These are phyloP conservation scores for Glomeris maerens DNA, from an alignment of 1,140 invertebrate species.

Conservation along the genomic window DNA sequence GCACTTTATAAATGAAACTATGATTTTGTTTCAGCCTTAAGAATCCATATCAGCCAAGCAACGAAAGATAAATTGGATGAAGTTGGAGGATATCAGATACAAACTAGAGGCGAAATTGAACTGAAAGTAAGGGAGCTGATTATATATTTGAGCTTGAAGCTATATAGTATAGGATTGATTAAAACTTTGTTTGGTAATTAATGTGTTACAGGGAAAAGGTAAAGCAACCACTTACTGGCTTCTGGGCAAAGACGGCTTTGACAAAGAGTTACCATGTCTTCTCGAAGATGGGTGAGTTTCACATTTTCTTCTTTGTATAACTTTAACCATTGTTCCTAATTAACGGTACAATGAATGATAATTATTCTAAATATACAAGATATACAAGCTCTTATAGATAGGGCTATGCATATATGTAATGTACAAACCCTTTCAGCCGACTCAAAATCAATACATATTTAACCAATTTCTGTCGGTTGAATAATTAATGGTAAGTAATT, in stretches of 20 bases:
- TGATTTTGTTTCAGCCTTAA: slow-evolving; percentile 42
- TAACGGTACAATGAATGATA: too few species aligned
- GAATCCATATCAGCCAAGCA: slow-evolving; percentile 62
- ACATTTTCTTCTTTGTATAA: background rate
- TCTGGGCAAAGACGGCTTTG: slow-evolving; percentile 70
- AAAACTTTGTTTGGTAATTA: background rate
- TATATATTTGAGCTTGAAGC: background rate
- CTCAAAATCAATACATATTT: too few species aligned
- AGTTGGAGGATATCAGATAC: slow-evolving; percentile 61
- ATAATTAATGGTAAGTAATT: too few species aligned
- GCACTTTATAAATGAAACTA: too few species aligned
- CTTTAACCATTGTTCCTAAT: too few species aligned
- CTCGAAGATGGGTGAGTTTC: slow-evolving; percentile 54
- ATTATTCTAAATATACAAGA: too few species aligned
- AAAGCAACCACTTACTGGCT: slow-evolving; percentile 82
- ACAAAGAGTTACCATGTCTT: slow-evolving; percentile 63
- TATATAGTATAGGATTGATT: background rate
- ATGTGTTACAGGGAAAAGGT: slow-evolving; percentile 50
- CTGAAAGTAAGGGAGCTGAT: slow-evolving; percentile 42
- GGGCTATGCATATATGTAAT: too few species aligned
- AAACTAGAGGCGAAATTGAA: slow-evolving; percentile 63
- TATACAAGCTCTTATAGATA: too few species aligned
- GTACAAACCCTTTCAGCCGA: too few species aligned
- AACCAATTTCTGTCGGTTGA: too few species aligned
- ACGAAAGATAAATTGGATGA: slow-evolving; percentile 57